phyloP scores from a whole-genome alignment of 2,113 vertebrate species.

The Clinocottus analis region DNA sequence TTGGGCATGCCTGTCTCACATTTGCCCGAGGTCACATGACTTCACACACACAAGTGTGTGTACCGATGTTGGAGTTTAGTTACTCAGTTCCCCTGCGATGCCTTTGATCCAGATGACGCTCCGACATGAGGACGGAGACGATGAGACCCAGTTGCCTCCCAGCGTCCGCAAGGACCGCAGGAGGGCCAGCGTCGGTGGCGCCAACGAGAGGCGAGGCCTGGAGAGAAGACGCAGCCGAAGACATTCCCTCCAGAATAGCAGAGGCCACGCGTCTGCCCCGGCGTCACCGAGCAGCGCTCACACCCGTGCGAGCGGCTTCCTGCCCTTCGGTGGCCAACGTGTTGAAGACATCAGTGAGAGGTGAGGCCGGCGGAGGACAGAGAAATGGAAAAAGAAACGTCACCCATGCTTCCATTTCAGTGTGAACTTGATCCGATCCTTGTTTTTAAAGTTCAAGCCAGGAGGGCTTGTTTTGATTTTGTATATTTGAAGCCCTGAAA shows the following conservation, averaged over 20 bases:
- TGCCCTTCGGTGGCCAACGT: slow-evolving; percentile 76
- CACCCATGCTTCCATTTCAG: slow-evolving; percentile 21
- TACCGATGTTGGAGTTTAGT: not conserved
- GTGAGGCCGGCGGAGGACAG: slow-evolving; percentile 75
- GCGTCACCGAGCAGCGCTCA: slow-evolving; percentile 84
- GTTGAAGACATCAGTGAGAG: slow-evolving; percentile 89
- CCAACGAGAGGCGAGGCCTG: slow-evolving; percentile 81
- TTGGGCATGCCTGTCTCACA: not conserved
- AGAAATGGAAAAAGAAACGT: slow-evolving; percentile 11
- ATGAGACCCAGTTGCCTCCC: slow-evolving; percentile 83
- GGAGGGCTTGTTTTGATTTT: slow-evolving; percentile 10
- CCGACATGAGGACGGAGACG: slow-evolving; percentile 92
- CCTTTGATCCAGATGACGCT: slow-evolving; percentile 83
- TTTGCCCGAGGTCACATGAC: not conserved
- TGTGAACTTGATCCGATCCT: slow-evolving; percentile 11
- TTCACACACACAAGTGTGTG: not conserved
- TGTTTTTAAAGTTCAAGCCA: slow-evolving; percentile 23
- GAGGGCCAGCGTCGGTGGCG: slow-evolving; percentile 88
- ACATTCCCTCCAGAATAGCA: slow-evolving; percentile 89
- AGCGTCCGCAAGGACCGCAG: slow-evolving; percentile 87
- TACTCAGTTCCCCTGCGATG: slow-evolving; percentile 1
- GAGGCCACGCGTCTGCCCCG: slow-evolving; percentile 87
- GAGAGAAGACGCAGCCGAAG: slow-evolving; percentile 93
- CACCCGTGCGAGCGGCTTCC: slow-evolving; percentile 73
- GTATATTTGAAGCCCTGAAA: slow-evolving; percentile 46